These are phyloP conservation scores for Wasmannia auropunctata DNA, from an alignment of 1,140 invertebrate species.

Conservation along the genomic window DNA sequence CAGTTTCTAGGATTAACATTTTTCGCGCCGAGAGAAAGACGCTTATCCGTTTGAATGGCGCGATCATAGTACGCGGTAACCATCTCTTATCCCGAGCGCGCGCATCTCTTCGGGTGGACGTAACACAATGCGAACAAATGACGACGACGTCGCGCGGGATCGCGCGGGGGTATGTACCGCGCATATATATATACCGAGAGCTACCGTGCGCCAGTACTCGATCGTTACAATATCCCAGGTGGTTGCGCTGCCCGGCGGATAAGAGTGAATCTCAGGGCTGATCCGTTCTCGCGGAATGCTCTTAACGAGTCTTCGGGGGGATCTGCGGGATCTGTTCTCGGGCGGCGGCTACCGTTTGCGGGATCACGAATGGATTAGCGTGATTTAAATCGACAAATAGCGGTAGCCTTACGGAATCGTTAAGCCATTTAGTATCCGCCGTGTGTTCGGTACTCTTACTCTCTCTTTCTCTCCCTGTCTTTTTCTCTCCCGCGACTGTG, in stretches of 20 bases:
- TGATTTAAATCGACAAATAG: conserved; percentile 73
- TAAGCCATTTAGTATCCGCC: conserved; percentile 60
- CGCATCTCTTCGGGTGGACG: conserved; percentile 35
- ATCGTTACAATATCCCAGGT: conserved; percentile 62
- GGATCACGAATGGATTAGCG: conserved; percentile 73
- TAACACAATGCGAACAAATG: conserved; percentile 68
- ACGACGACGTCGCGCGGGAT: conserved; percentile 66
- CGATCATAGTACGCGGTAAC: conserved; percentile 46
- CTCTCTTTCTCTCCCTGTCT: not conserved
- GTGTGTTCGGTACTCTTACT: conserved; percentile 17
- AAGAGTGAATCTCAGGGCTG: conserved; percentile 41
- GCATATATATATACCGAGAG: conserved; percentile 50
- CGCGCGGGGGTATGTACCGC: not conserved
- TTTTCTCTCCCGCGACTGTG: not conserved
- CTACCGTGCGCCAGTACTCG: conserved; percentile 50
- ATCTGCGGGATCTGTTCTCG: conserved; percentile 66
- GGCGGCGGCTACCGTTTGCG: conserved; percentile 63
- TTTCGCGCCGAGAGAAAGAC: conserved; percentile 5
- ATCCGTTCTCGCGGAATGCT: conserved; percentile 62
- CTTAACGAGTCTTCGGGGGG: conserved; percentile 68
- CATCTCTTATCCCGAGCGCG: conserved; percentile 32
- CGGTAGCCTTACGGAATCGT: conserved; percentile 69
- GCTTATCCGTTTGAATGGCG: conserved; percentile 45
- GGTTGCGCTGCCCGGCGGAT: conserved; percentile 29
- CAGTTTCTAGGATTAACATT: conserved; percentile 50